Base-by-base conservation (phyloP, 2,113 vertebrate species). In the Albula glossodonta region DNA sequence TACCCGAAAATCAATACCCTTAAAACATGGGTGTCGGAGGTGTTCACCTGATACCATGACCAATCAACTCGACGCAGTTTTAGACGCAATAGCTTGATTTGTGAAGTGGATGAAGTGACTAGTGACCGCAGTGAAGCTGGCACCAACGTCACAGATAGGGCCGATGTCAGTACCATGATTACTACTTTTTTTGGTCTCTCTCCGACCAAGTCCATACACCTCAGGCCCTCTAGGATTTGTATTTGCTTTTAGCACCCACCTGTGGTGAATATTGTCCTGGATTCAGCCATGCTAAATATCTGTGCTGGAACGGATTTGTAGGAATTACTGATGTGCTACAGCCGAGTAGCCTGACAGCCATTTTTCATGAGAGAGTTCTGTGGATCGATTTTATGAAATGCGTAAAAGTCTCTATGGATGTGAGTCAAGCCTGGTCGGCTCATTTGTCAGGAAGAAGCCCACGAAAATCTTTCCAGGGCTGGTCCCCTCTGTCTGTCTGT, bases 371-470 rank as follows among this genome's bases (percentile, higher is more conserved):
- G 50, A 84, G 31, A 56, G 66, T 79, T 57, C 41, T 10, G 80
- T n/a, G 52, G 51, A 60, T 79, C 17, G 60, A 78, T 57, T 84
- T 84, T 84, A 17, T 52, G 70, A 79, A 80, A 49, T 17, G 4
- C 50, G 78, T 50, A 50, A 79, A 49, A 50, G 31, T 41, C 41
- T 13, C 15, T 15, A 41, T 50, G 78, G 15, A 50, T 48, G 10
- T 79, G 78, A 79, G 50, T 49, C 22, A 15, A 12, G 77, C 12
- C 41, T 9, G 5, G 31, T 78, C 12, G 49, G 19, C 3, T 7
- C 22, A n/a, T 51, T 31, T 56, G 80, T 74, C 53, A 80, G 53
- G 50, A 63, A 51, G 60, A 70, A 51, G 78, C 25, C n/a, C 0
- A 41, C 6, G 78, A 49, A 25, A 31, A 66, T 66, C 31, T 41